phyloP scores from a whole-genome alignment of 2,113 vertebrate genomes.

The Suncus etruscus region DNA sequence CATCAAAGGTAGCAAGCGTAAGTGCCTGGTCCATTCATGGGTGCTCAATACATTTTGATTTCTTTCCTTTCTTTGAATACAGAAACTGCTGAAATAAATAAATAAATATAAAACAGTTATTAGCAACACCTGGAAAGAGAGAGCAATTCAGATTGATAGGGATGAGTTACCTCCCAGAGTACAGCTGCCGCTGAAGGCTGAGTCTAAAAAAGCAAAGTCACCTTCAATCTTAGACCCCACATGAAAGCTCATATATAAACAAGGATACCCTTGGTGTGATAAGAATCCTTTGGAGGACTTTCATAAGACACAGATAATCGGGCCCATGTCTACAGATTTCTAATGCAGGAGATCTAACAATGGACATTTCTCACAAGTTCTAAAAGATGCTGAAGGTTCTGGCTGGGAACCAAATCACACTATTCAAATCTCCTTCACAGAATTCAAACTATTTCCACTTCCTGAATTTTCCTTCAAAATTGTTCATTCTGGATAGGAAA shows the following conservation, averaged over 20 bases:
- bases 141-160: background rate
- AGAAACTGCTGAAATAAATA: conserved; percentile 30
- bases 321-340: background rate
- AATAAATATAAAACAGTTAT: background rate
- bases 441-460: background rate
- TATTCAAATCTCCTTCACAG: background rate
- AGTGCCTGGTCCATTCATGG: conserved; percentile 71
- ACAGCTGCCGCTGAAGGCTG: background rate
- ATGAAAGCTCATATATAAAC: background rate
- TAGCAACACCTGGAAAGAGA: conserved; percentile 57
- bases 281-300: background rate
- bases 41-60: conserved; percentile 72
- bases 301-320: background rate
- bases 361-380: background rate
- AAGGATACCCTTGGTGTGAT: background rate
- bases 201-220: background rate
- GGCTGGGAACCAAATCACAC: rapidly evolving
- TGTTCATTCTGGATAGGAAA: background rate
- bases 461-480: conserved; percentile 43
- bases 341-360: background rate
- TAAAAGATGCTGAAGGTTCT: background rate
- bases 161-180: background rate
- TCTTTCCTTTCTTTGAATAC: conserved; percentile 67
- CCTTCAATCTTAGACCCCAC: background rate
- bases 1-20: conserved; percentile 67